These are phyloP conservation scores for Dryobates pubescens DNA, from an alignment of 2,797 vertebrate species.

Conservation along the genomic window DNA sequence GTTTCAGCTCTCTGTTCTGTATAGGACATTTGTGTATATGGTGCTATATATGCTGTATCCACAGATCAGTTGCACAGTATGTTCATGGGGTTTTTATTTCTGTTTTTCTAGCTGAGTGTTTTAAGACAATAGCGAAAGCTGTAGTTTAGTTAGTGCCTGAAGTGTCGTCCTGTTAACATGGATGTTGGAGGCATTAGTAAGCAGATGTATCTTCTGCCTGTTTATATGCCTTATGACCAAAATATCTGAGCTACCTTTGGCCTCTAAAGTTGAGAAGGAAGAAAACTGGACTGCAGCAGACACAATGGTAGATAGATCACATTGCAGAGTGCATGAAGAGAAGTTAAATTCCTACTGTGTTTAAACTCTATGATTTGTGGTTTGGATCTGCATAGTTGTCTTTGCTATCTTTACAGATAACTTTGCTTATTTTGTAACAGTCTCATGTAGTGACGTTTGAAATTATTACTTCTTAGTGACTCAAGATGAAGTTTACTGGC, in stretches of 20 bases:
- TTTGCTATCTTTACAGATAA: conserved; percentile 5
- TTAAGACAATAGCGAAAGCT: background rate
- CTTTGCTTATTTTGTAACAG: conserved; percentile 34
- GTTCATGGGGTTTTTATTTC: background rate
- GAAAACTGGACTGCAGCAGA: fast-evolving
- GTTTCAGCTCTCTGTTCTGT: background rate
- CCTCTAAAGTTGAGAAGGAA: background rate
- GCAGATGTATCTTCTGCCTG: background rate
- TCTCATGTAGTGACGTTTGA: background rate
- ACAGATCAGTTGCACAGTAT: background rate
- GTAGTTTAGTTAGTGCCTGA: background rate
- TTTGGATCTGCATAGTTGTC: background rate
- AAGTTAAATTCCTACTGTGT: background rate
- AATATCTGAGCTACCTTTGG: background rate
- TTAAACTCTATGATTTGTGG: background rate
- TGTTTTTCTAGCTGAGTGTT: background rate
- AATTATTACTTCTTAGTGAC: conserved; percentile 9
- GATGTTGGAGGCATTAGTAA: background rate
- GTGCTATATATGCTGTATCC: background rate
- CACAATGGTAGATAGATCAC: background rate
- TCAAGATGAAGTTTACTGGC: conserved; percentile 63
- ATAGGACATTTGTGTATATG: background rate
- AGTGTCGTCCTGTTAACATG: background rate
- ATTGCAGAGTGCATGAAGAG: background rate
- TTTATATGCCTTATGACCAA: background rate